Percentiles rank a stretch among this genome's conserved stretches.
These are phyloP conservation scores for Pseudomugil gertrudae DNA, from an alignment of 2,797 vertebrate genomes.

Conservation along the genomic window DNA sequence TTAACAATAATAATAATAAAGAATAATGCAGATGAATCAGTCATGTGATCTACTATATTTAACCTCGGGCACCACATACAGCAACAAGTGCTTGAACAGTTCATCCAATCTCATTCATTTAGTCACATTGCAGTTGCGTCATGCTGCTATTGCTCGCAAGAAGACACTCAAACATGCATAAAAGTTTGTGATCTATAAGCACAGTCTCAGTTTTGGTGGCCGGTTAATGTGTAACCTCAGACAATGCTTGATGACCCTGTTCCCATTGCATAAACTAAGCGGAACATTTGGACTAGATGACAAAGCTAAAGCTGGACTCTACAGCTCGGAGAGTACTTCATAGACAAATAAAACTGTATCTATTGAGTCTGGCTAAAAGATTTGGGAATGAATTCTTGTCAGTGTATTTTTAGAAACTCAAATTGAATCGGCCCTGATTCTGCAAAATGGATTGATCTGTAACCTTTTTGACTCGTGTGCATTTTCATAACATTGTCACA, in stretches of 20 bases:
- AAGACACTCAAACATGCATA: background rate
- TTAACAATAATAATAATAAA: too few relatives aligned
- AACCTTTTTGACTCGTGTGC: constrained; percentile 67
- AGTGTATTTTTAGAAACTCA: constrained; percentile 28
- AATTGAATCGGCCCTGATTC: constrained; percentile 43
- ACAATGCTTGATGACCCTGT: constrained; percentile 41
- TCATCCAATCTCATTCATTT: background rate
- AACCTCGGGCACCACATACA: background rate
- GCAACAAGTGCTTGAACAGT: background rate
- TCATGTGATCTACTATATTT: background rate
- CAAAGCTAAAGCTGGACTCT: constrained; percentile 4
- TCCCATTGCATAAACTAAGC: constrained; percentile 28
- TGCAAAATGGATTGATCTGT: constrained; percentile 45
- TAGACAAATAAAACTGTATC: constrained; percentile 4
- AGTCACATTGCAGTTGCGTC: background rate
- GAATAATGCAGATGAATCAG: background rate
- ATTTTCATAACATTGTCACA: constrained; percentile 81
- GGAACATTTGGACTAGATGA: constrained; percentile 32
- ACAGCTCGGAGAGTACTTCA: background rate
- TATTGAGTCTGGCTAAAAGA: constrained; percentile 13
- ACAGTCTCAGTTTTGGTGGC: constrained; percentile 32
- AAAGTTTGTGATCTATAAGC: constrained; percentile 7
- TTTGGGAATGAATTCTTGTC: constrained; percentile 27
- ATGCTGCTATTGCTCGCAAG: background rate
- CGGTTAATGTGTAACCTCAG: constrained; percentile 26